These are phyloP conservation scores for Falco punctatus DNA, from an alignment of 2,113 vertebrate species.

Conservation along the genomic window DNA sequence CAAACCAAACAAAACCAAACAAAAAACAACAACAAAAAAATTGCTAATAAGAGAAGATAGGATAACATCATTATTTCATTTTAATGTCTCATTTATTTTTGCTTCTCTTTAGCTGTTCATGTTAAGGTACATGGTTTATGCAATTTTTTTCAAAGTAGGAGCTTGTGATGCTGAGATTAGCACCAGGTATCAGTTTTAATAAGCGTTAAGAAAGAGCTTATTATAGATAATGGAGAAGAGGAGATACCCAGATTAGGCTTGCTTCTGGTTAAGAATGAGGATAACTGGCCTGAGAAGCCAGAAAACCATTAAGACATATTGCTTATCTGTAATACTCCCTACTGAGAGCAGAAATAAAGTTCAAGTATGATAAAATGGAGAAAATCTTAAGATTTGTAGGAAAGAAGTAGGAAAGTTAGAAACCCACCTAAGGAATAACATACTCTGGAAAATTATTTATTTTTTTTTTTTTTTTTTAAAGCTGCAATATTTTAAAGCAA, in stretches of 20 bases:
- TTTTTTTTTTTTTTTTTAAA: background rate
- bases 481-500: background rate
- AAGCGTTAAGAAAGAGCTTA: background rate
- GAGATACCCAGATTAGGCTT: background rate
- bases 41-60: background rate
- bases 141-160: background rate
- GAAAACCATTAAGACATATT: background rate
- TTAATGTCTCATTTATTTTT: background rate
- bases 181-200: background rate
- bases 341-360: background rate
- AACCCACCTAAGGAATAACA: background rate
- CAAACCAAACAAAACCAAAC: too few relatives aligned
- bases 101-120: background rate
- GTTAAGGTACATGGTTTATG: background rate
- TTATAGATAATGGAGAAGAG: background rate
- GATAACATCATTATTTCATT: background rate
- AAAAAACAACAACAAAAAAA: too few relatives aligned
- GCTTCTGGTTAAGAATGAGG: background rate
- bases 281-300: background rate
- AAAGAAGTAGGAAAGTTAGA: background rate
- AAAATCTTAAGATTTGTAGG: background rate
- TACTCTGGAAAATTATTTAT: background rate
- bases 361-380: background rate
- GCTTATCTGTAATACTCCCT: background rate
- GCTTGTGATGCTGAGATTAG: background rate